phyloP scores from a whole-genome alignment of 2,888 invertebrate genomes.

The Drosophila pullipes region DNA sequence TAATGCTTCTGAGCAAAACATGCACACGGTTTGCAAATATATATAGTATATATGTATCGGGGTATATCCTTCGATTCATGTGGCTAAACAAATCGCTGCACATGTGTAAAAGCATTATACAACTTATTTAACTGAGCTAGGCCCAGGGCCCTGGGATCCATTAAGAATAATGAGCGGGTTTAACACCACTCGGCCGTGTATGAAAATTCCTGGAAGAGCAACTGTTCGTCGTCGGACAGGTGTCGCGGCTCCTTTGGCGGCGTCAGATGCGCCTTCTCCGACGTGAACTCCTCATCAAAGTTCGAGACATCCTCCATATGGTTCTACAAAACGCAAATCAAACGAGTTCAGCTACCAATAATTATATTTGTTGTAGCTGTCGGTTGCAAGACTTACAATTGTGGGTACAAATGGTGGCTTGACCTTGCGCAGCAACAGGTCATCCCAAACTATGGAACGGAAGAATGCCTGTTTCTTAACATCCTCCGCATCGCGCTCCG shows the following conservation, averaged over 20 bases:
- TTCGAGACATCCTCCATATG: conserved; percentile 99
- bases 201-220: conserved; percentile 97
- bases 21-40: conserved; percentile 44
- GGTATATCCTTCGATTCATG: conserved; percentile 20
- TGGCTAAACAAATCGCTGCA: conserved; percentile 29
- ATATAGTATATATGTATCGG: conserved; percentile 29
- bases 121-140: conserved; percentile 59
- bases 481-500: conserved; percentile 99
- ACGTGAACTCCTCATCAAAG: conserved; percentile 99
- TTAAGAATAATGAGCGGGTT: conserved; percentile 47
- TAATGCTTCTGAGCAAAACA: conserved; percentile 64
- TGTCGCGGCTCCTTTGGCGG: conserved; percentile 98
- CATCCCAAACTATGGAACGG: conserved; percentile 98
- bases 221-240: conserved; percentile 94
- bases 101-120: conserved; percentile 57
- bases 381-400: conserved; percentile 90
- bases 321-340: conserved; percentile 86
- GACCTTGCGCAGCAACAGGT: conserved; percentile 95
- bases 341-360: neutral
- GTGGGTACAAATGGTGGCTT: conserved; percentile 99
- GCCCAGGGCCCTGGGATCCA: conserved; percentile 38
- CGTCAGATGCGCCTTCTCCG: conserved; percentile 97
- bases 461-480: conserved; percentile 99
- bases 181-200: conserved; percentile 99
- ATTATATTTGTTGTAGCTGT: neutral